A percentile compares a stretch with the other conserved stretches of the same genome.
Evolutionary conservation across 2,113 vertebrate species (phyloP).

Genomic region (Zosterops japonicus): DNA sequence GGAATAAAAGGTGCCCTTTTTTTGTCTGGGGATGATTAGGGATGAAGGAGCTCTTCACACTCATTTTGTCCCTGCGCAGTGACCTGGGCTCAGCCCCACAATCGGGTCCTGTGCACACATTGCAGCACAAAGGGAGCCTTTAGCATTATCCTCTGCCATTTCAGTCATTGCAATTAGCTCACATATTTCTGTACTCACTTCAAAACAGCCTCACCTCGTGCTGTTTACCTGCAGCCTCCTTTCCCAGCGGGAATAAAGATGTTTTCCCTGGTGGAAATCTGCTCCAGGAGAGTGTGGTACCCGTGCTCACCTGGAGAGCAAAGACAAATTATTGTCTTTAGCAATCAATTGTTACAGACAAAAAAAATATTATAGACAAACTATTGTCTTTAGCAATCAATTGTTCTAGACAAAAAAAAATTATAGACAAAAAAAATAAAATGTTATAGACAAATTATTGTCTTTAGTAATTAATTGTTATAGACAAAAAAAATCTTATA

Average conservation of each 20-base stretch:
- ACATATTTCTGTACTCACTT: conserved; percentile 32
- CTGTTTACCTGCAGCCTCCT: neutral
- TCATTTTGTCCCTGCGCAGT: conserved; percentile 73
- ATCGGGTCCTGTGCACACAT: conserved; percentile 64
- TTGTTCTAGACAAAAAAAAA: too few species aligned
- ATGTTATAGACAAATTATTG: too few species aligned
- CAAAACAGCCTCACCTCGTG: neutral
- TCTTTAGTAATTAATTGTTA: too few species aligned
- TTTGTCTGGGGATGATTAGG: conserved; percentile 67
- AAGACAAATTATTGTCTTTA: neutral
- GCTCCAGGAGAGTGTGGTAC: neutral
- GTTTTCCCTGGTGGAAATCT: neutral
- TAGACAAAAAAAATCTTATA: too few species aligned
- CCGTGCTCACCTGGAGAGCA: neutral
- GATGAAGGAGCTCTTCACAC: conserved; percentile 74
- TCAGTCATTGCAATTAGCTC: conserved; percentile 66
- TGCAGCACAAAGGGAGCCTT: conserved; percentile 61
- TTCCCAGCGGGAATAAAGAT: neutral
- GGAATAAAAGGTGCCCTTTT: conserved; percentile 63
- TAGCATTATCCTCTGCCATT: conserved; percentile 62
- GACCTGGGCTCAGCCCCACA: conserved; percentile 73
- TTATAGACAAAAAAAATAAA: too few species aligned
- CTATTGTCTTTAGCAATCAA: too few species aligned
- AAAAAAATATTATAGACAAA: too few species aligned
- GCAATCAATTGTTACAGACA: too few species aligned